A percentile compares a stretch with the other conserved stretches of the same genome.
phyloP scores from a whole-genome alignment of 2,797 vertebrate species.

The Phoeniculus purpureus region DNA sequence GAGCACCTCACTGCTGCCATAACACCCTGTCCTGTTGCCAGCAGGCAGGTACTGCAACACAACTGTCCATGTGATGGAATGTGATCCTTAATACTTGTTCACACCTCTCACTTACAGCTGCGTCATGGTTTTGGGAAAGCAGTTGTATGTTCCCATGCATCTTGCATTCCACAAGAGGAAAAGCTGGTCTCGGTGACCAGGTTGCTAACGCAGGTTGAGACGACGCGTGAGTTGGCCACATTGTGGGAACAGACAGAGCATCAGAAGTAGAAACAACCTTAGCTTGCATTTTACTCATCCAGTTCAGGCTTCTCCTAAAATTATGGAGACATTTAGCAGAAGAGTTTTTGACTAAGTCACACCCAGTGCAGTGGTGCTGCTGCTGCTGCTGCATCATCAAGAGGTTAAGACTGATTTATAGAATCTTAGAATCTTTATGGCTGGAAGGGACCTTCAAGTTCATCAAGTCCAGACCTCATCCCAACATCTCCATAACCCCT shows the following conservation, averaged over 20 bases:
- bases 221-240: not conserved
- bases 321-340: not conserved
- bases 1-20: fast-evolving
- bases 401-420: not conserved
- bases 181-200: not conserved
- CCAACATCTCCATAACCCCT: too few relatives aligned
- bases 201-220: not conserved
- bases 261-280: not conserved
- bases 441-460: too few relatives aligned
- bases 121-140: not conserved
- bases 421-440: too few relatives aligned
- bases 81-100: not conserved
- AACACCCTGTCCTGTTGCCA: fast-evolving
- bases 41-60: not conserved
- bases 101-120: not conserved
- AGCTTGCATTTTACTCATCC: not conserved
- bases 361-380: not conserved
- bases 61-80: not conserved
- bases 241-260: not conserved
- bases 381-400: not conserved
- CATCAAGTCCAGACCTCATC: too few relatives aligned
- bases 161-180: not conserved
- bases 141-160: fast-evolving
- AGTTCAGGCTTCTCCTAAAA: not conserved
- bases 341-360: not conserved